Percentiles rank a stretch among this genome's conserved stretches.
These are phyloP conservation scores for Lontra canadensis DNA, from an alignment of 2,113 vertebrate genomes.

Conservation along the genomic window DNA sequence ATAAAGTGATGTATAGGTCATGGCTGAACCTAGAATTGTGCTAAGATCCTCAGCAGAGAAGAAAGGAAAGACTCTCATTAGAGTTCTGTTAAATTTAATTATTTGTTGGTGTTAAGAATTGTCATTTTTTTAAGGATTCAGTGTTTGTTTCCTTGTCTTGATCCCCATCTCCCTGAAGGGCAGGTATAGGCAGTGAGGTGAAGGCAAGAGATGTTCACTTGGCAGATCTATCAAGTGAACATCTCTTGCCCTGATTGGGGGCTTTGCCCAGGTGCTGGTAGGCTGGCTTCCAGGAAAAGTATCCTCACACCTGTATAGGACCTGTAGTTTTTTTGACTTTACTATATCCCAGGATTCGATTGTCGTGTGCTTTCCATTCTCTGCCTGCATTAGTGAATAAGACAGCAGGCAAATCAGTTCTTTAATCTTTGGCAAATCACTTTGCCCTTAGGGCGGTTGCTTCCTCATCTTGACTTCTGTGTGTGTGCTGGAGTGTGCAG, in stretches of 20 bases:
- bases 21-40: not conserved
- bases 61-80: not conserved
- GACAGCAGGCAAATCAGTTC: not conserved
- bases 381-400: not conserved
- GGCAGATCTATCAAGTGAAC: too few species aligned
- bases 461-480: not conserved
- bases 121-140: not conserved
- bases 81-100: not conserved
- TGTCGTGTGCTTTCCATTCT: not conserved
- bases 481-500: not conserved
- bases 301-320: conserved; percentile 92
- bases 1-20: not conserved
- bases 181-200: not conserved
- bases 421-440: not conserved
- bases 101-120: not conserved
- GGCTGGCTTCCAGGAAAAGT: conserved; percentile 92
- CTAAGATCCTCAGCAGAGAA: not conserved
- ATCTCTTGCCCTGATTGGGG: conserved; percentile 92
- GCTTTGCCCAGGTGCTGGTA: conserved; percentile 92
- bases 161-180: conserved; percentile 55
- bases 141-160: conserved; percentile 75
- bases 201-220: conserved; percentile 84
- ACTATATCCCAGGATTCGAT: not conserved
- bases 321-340: conserved; percentile 84
- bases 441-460: too few species aligned